Evolutionary conservation across 2,797 vertebrate genomes (phyloP), one percentile per base, ranked within the genome.

Genomic region (Coendou prehensilis): DNA sequence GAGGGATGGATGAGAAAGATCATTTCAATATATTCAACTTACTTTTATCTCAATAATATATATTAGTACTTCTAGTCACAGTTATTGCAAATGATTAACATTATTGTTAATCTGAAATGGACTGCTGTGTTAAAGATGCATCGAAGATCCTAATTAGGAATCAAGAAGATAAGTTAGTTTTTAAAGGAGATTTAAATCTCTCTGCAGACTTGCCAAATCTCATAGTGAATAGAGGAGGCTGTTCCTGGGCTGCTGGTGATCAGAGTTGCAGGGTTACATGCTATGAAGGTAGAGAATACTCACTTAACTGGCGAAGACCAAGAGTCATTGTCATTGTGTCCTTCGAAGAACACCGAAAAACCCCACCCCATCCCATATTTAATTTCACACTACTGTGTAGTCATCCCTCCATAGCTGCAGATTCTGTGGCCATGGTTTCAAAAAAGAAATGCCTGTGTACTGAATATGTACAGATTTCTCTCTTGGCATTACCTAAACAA

Each of bases 101-200:
- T 96, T 96, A 7, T 2, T 80, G 45, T 96, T 94, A 47, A 89
- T 90, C 67, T 91, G 76, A 91, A 98, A 97, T 91, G 69, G 41
- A 2, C 30, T 95, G 17, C 82, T 94, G 17, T 97, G 57, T 76
- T 97, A 79, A 94, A 96, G 93, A 45, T 75, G 2, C 37, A 47
- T 17, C 14, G 90, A 97, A 96, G 73, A 86, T 69, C 41, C 15
- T 87, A 78, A 64, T 73, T 89, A 96, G 94, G 93, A 96, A 59
- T 61, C n/a, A 89, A 96, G 20, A 9, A 94, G 96, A 79, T 90
- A 80, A 22, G 0, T 59, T 81, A 92, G 41, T 93, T 45, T 95
- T 93, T 91, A 64, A 92, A 93, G 94, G 37, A 87, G 47, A 87
- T 73, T 92, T 88, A 63, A 91, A 26, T 37, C 76, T 47, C 9